Percentiles rank a stretch among this genome's conserved stretches.
Conservation (phyloP, 2,888 invertebrate genomes). For the Drosophila phalerata region DNA sequence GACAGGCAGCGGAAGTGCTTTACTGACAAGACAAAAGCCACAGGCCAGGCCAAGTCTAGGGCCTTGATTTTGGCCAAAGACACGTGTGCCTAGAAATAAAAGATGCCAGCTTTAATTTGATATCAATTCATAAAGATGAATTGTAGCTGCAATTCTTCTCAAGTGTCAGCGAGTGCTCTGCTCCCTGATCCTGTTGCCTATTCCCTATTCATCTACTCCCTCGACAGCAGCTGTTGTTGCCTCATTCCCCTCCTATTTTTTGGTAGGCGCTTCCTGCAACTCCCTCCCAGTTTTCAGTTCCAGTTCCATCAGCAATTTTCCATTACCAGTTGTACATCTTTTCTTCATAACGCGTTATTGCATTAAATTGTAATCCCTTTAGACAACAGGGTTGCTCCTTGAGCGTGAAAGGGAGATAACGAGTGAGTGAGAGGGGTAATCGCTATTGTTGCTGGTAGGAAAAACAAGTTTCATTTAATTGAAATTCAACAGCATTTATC, state of each 20-base stretch:
- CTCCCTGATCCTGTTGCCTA: conserved; percentile 7
- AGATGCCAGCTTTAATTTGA: conserved; percentile 66
- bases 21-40: conserved; percentile 36
- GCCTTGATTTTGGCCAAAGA: conserved; percentile 42
- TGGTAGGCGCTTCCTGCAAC: conserved; percentile 84
- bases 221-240: conserved; percentile 58
- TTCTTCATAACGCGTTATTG: conserved; percentile 69
- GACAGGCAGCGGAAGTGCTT: conserved; percentile 67
- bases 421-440: not conserved
- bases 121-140: conserved; percentile 60
- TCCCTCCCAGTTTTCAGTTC: conserved; percentile 60
- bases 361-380: conserved; percentile 80
- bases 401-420: not conserved
- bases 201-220: conserved; percentile 30
- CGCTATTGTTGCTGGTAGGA: conserved; percentile 15
- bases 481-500: conserved; percentile 70
- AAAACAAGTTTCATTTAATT: conserved; percentile 74
- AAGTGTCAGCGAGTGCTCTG: conserved; percentile 71
- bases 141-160: conserved; percentile 46
- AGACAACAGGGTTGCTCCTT: conserved; percentile 34
- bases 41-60: conserved; percentile 16
- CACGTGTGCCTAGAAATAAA: conserved; percentile 61
- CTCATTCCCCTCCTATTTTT: conserved; percentile 13
- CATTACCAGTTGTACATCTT: conserved; percentile 43
- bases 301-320: conserved; percentile 19